Percentiles rank a stretch among this genome's conserved stretches.
phyloP scores from a whole-genome alignment of 2,888 invertebrate species.

The Chorisops tibialis region DNA sequence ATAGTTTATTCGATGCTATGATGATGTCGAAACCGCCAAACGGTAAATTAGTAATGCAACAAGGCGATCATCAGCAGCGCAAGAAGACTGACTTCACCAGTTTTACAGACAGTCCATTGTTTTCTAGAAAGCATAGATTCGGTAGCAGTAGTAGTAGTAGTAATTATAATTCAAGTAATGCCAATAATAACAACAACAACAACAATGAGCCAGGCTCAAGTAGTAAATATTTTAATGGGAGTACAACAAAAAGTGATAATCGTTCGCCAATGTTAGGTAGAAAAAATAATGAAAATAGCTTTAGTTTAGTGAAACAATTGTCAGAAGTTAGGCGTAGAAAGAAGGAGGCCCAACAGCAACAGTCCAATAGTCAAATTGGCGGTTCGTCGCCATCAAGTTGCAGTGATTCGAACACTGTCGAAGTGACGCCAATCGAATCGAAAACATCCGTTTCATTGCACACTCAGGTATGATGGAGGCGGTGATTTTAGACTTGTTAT shows the following conservation, averaged over 20 bases:
- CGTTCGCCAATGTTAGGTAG: slow-evolving; percentile 46
- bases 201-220: slow-evolving; percentile 27
- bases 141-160: slow-evolving; percentile 37
- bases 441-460: slow-evolving; percentile 51
- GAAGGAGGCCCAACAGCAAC: slow-evolving; percentile 41
- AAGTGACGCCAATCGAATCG: slow-evolving; percentile 50
- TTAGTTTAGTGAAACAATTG: slow-evolving; percentile 50
- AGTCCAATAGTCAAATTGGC: slow-evolving; percentile 32
- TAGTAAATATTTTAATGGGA: slow-evolving; percentile 23
- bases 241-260: slow-evolving; percentile 36
- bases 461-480: slow-evolving; percentile 44
- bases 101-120: slow-evolving; percentile 52
- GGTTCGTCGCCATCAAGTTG: slow-evolving; percentile 37
- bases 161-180: slow-evolving; percentile 19
- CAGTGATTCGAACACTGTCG: slow-evolving; percentile 39
- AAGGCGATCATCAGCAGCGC: slow-evolving; percentile 28
- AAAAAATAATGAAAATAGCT: slow-evolving; percentile 45
- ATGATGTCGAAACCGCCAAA: slow-evolving; percentile 7
- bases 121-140: slow-evolving; percentile 52
- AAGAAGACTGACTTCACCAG: slow-evolving; percentile 52
- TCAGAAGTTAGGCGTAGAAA: slow-evolving; percentile 50
- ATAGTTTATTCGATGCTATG: slow-evolving; percentile 8
- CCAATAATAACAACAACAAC: slow-evolving; percentile 15
- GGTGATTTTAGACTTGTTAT: background rate
- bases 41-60: background rate